Percentiles rank a stretch among this genome's conserved stretches.
phyloP scores from a whole-genome alignment of 2,113 vertebrate species.

The Todiramphus chloris region DNA sequence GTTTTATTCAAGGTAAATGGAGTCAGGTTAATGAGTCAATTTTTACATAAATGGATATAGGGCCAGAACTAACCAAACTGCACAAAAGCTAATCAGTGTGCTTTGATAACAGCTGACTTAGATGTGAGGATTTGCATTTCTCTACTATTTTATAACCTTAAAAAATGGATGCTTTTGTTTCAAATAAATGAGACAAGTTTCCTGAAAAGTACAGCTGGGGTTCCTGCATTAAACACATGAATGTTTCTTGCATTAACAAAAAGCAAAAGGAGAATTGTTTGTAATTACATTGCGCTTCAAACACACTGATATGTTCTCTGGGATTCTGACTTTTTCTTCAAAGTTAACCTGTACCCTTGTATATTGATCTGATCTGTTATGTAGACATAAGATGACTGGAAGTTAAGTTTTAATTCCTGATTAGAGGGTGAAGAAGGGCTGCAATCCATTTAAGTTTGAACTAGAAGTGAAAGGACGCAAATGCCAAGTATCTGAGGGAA shows the following conservation, averaged over 20 bases:
- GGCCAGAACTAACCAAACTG: conserved; percentile 73
- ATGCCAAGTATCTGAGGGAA: not conserved
- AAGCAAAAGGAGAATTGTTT: not conserved
- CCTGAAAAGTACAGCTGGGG: not conserved
- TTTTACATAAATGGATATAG: conserved; percentile 76
- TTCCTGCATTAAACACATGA: not conserved
- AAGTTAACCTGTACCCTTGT: not conserved
- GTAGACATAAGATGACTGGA: not conserved
- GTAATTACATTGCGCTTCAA: not conserved
- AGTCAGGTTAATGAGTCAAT: conserved; percentile 57
- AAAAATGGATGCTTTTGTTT: not conserved
- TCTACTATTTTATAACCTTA: not conserved
- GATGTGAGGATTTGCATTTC: conserved; percentile 58
- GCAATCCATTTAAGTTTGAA: not conserved
- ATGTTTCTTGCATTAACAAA: not conserved
- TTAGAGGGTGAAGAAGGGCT: not conserved
- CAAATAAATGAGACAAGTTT: not conserved
- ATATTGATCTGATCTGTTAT: not conserved
- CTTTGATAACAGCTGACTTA: conserved; percentile 71
- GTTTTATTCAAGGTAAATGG: not conserved
- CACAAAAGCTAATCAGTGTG: conserved; percentile 48
- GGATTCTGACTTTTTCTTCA: not conserved
- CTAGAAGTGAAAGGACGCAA: not conserved
- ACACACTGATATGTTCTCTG: not conserved
- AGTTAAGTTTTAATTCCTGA: not conserved